phyloP scores from a whole-genome alignment of 1,140 invertebrate species.

The Trissolcus basalis region DNA sequence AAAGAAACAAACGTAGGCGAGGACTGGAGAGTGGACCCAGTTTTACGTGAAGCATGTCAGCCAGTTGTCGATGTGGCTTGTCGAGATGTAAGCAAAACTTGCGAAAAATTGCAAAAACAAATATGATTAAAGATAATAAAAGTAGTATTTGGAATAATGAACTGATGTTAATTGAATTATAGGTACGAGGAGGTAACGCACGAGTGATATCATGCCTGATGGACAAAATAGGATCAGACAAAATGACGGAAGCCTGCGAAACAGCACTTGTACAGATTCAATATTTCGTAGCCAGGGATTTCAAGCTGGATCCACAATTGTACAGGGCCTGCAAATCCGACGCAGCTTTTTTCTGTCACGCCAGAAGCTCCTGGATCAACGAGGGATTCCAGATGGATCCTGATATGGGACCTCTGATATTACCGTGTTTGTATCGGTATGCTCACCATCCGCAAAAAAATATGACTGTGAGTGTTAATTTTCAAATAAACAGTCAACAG shows the following conservation, averaged over 20 bases:
- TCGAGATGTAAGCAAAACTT: constrained; percentile 75
- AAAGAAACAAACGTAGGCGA: constrained; percentile 89
- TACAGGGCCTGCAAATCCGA: constrained; percentile 92
- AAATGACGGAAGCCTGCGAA: constrained; percentile 94
- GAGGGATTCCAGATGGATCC: constrained; percentile 81
- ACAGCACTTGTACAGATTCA: constrained; percentile 95
- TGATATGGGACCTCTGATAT: constrained; percentile 85
- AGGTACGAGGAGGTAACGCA: constrained; percentile 80
- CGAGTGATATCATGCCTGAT: constrained; percentile 95
- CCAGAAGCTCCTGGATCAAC: constrained; percentile 86
- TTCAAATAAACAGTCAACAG: background rate
- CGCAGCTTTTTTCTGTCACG: constrained; percentile 88
- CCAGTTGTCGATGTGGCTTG: constrained; percentile 86
- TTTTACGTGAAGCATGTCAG: constrained; percentile 89
- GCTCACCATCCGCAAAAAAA: constrained; percentile 85
- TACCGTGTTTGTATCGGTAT: constrained; percentile 95
- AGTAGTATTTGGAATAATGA: constrained; percentile 5
- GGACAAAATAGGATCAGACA: constrained; percentile 89
- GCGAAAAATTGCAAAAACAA: background rate
- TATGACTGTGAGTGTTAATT: constrained; percentile 72
- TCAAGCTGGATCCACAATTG: constrained; percentile 92
- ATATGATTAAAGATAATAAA: too few relatives aligned
- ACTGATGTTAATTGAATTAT: constrained; percentile 9
- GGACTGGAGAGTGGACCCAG: constrained; percentile 94
- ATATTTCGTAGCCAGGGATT: constrained; percentile 97